A percentile compares a stretch with the other conserved stretches of the same genome.
These are phyloP conservation scores for Pogonomyrmex californicus DNA, from an alignment of 1,140 invertebrate genomes.

Conservation along the genomic window DNA sequence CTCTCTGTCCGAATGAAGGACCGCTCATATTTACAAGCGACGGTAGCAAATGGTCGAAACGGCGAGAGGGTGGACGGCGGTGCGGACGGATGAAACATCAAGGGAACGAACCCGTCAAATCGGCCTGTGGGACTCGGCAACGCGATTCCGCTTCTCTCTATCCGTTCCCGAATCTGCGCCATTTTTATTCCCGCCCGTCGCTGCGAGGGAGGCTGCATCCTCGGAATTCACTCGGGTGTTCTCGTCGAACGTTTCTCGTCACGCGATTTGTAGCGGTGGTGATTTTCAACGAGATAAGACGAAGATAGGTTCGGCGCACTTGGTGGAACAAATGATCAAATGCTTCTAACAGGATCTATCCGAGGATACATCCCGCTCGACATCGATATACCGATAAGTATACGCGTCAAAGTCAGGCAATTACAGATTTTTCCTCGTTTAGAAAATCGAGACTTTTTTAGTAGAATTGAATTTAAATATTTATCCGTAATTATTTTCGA, in stretches of 20 bases:
- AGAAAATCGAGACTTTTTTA: not conserved
- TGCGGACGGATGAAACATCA: conserved; percentile 45
- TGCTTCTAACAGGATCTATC: conserved; percentile 16
- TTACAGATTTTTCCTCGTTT: not conserved
- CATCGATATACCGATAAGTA: not conserved
- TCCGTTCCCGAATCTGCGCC: conserved; percentile 71
- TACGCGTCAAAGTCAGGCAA: not conserved
- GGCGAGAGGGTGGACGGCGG: conserved; percentile 21
- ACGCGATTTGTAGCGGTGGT: conserved; percentile 68
- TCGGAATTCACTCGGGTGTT: conserved; percentile 68
- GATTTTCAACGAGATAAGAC: conserved; percentile 58
- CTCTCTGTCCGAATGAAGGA: conserved; percentile 83
- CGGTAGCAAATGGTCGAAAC: conserved; percentile 78
- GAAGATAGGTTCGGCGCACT: conserved; percentile 40
- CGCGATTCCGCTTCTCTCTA: conserved; percentile 73
- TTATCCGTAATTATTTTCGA: not conserved
- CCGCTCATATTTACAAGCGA: conserved; percentile 83
- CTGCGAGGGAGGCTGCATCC: conserved; percentile 47
- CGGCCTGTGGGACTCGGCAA: conserved; percentile 71
- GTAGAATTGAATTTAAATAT: not conserved
- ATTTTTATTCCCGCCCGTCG: conserved; percentile 75
- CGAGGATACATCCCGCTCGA: not conserved
- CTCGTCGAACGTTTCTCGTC: conserved; percentile 72
- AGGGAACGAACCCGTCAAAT: conserved; percentile 74
- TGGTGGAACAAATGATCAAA: conserved; percentile 53